Conservation (phyloP, 2,797 vertebrate species). For the Chanos chanos region DNA sequence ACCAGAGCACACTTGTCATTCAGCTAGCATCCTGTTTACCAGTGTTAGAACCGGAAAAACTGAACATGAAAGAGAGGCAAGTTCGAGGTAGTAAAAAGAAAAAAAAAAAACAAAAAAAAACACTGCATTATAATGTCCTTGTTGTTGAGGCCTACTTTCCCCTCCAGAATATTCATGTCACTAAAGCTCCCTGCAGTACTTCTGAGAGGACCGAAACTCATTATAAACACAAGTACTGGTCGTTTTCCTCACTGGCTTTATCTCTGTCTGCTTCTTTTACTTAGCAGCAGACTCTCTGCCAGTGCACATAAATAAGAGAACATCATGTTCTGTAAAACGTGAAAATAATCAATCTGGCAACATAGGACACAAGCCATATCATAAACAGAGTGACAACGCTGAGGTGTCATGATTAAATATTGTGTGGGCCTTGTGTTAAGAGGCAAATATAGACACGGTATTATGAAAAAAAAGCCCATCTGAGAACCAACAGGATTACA, state of each 20-base stretch:
- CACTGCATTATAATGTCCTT: constrained; percentile 1
- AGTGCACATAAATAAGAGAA: background rate
- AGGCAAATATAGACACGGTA: no score
- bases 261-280: background rate
- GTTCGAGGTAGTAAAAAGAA: no score
- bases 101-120: background rate
- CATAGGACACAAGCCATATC: no score
- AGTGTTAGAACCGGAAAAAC: background rate
- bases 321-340: no score
- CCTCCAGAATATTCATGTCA: constrained; percentile 37
- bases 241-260: background rate
- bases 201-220: constrained; percentile 17
- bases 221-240: background rate
- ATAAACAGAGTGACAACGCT: no score
- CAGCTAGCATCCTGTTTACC: background rate
- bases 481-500: no score
- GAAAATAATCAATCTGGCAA: no score
- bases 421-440: no score
- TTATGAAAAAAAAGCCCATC: no score
- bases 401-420: no score
- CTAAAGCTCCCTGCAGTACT: background rate
- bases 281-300: background rate
- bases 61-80: background rate
- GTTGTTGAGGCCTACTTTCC: background rate
- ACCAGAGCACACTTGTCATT: background rate